Evolutionary conservation across 2,797 vertebrate genomes (phyloP).

Genomic region (Nannoperca obscura): DNA sequence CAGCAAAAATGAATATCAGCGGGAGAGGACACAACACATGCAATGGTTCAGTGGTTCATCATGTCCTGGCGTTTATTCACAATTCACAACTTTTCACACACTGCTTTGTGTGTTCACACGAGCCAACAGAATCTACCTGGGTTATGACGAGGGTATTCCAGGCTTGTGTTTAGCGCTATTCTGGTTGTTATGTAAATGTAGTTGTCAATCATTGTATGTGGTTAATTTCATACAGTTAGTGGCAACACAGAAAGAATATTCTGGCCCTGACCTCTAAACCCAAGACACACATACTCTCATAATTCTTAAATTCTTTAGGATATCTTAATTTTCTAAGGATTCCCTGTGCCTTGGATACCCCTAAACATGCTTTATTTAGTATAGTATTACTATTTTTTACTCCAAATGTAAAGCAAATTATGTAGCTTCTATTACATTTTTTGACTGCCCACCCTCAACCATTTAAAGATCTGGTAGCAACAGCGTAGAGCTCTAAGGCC

Average conservation of each 20-base stretch:
- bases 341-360: neutral
- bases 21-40: conserved; percentile 64
- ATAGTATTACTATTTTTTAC: neutral
- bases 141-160: conserved; percentile 25
- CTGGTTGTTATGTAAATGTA: conserved; percentile 9
- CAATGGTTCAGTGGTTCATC: conserved; percentile 66
- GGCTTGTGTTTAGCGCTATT: conserved; percentile 17
- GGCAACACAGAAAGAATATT: neutral
- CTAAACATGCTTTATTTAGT: neutral
- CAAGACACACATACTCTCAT: neutral
- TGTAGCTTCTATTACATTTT: neutral
- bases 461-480: conserved; percentile 2
- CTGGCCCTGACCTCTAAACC: neutral
- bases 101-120: conserved; percentile 50
- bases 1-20: conserved; percentile 80
- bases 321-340: neutral
- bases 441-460: neutral
- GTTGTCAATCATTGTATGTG: neutral
- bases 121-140: conserved; percentile 42
- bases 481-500: neutral
- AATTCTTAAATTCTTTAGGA: neutral
- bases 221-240: neutral
- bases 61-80: conserved; percentile 65
- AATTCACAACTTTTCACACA: conserved; percentile 66
- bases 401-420: neutral